phyloP scores from a whole-genome alignment of 1,140 invertebrate species.

The Catajapyx aquilonaris region DNA sequence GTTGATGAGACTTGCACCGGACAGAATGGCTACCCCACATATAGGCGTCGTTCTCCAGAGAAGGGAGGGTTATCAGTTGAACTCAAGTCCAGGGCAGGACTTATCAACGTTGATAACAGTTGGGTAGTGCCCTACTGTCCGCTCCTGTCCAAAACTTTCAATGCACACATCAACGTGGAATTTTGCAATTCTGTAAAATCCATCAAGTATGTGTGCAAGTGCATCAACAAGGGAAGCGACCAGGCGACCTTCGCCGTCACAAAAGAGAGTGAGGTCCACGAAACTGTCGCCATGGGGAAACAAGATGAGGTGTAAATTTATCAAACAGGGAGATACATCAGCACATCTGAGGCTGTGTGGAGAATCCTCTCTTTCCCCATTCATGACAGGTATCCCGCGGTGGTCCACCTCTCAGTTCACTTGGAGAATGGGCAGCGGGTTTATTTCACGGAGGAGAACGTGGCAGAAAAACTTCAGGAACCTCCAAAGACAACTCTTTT shows the following conservation, averaged over 20 bases:
- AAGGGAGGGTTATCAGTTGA: conserved; percentile 8
- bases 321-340: conserved; percentile 17
- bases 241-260: conserved; percentile 10
- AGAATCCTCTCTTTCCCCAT: conserved; percentile 19
- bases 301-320: conserved; percentile 19
- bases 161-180: conserved; percentile 20
- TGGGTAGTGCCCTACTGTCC: conserved; percentile 21
- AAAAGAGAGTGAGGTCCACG: too few relatives aligned
- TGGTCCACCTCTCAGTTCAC: conserved; percentile 19
- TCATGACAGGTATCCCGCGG: conserved; percentile 17
- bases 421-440: conserved; percentile 15
- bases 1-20: conserved; percentile 16
- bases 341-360: conserved; percentile 20
- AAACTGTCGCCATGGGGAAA: too few relatives aligned
- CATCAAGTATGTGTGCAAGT: conserved; percentile 22
- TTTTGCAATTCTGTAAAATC: conserved; percentile 19
- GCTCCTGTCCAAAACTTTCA: conserved; percentile 14
- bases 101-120: conserved; percentile 15
- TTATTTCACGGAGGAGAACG: conserved; percentile 11
- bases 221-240: conserved; percentile 21
- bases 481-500: conserved; percentile 6
- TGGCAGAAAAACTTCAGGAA: conserved; percentile 3
- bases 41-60: conserved; percentile 13
- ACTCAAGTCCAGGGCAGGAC: background rate
- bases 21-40: conserved; percentile 18